Percentiles rank a stretch among this genome's conserved stretches.
Conservation (phyloP, 1,140 invertebrate genomes). For the Anagrus nilaparvatae region DNA sequence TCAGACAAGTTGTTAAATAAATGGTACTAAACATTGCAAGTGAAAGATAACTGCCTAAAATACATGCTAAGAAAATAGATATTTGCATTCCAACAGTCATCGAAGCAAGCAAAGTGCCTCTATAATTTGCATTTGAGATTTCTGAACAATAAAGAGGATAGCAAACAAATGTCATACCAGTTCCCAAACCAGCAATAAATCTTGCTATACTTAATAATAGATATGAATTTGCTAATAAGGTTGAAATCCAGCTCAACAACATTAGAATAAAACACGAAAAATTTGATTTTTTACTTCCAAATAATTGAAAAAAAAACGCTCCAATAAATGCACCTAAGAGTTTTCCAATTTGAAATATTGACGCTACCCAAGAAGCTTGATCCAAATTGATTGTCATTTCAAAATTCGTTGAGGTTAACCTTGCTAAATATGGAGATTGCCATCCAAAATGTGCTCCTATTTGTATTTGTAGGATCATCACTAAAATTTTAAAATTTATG, state of each 20-base stretch:
- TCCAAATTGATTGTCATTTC: slow-evolving; percentile 25
- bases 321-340: not conserved
- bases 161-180: not conserved
- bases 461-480: slow-evolving; percentile 25
- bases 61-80: not conserved
- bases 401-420: slow-evolving; percentile 37
- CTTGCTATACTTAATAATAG: not conserved
- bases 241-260: not conserved
- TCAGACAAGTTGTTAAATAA: not conserved
- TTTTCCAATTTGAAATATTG: not conserved
- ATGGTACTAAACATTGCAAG: not conserved
- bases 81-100: not conserved
- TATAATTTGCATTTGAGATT: not conserved
- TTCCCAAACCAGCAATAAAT: not conserved
- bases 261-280: not conserved
- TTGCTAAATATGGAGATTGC: slow-evolving; percentile 48
- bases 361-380: not conserved
- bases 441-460: slow-evolving; percentile 37
- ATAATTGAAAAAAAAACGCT: not conserved
- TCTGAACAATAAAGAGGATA: not conserved
- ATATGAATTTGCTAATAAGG: not conserved
- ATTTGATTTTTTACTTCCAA: not conserved
- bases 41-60: not conserved
- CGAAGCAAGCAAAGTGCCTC: not conserved
- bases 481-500: too few relatives aligned